Base-by-base conservation (phyloP, 2,113 vertebrate species). In the Agapornis roseicollis region DNA sequence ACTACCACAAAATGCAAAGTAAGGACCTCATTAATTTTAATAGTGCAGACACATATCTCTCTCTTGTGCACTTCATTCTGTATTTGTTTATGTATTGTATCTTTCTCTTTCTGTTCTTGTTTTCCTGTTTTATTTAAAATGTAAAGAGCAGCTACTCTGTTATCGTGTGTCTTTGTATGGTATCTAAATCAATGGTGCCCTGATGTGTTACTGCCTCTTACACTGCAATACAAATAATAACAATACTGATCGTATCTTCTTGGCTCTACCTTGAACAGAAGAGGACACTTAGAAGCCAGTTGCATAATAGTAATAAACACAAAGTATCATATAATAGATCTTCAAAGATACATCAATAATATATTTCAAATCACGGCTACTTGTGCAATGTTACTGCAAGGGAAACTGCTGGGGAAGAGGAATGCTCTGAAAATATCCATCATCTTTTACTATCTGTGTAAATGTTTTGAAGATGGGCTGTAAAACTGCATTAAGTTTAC, bases 401-500 rank as follows among this genome's bases (percentile, higher is more conserved):
- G 22, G 76, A 84, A 78, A 1, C 80, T 96, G 91, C 91, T 18
- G 85, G 88, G 76, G 55, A 83, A 93, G 91, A 64, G 64, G 68
- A 74, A 52, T 4, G 68, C 72, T 95, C 72, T 47, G 90, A 42
- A 96, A 96, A 90, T 71, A 96, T 96, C 93, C 90, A 94, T 97
- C 93, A 96, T 86, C 89, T 95, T 97, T 97, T 96, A 96, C 72
- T 83, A 82, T 31, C 93, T 91, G 76, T 78, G 95, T 95, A 96
- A 97, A 96, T 86, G 94, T 95, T 96, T 96, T 85, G 73, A 93
- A 93, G 90, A 93, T 50, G n/a, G 90, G 93, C 82, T 89, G 89
- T 90, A 94, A 96, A 95, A 70, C 82, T 37, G 73, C 83, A 42
- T 94, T 94, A 96, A 86, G 87, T 88, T 96, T 66, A 84, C 79